Percentiles rank a stretch among this genome's conserved stretches.
These are phyloP conservation scores for Phalacrocorax carbo DNA, from an alignment of 2,113 vertebrate species.

Conservation along the genomic window DNA sequence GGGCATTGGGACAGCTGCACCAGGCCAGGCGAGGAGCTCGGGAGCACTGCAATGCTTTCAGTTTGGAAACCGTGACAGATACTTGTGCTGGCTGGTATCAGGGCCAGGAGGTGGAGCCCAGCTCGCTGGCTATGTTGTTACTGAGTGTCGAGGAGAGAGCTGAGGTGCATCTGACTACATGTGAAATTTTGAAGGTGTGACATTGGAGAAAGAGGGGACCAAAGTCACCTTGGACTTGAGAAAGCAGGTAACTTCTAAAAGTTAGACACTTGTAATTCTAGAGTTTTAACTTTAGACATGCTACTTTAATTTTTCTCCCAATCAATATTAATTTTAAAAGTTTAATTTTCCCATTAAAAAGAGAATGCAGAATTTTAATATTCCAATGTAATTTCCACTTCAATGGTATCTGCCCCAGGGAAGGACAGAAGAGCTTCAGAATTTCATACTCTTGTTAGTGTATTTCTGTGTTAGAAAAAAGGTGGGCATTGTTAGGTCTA, in stretches of 20 bases:
- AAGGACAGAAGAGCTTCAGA: neutral
- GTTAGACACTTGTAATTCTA: neutral
- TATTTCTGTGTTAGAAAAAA: neutral
- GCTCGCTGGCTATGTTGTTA: neutral
- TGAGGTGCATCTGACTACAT: fast-evolving
- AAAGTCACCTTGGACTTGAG: neutral
- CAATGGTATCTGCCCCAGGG: neutral
- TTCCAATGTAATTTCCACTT: neutral
- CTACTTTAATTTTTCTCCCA: neutral
- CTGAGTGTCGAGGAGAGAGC: neutral
- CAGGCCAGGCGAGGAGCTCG: neutral
- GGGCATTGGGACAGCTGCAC: slow-evolving; percentile 48
- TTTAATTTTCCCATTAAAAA: neutral
- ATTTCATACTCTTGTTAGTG: neutral
- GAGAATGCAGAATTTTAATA: neutral
- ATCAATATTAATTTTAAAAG: neutral
- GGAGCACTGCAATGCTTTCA: neutral
- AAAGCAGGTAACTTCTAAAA: neutral
- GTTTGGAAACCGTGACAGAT: neutral
- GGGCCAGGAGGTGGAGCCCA: neutral
- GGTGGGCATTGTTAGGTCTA: neutral
- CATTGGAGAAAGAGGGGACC: neutral
- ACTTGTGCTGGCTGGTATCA: neutral
- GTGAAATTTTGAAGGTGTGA: neutral
- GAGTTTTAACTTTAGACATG: neutral